Evolutionary conservation across 1,140 invertebrate genomes (phyloP).

Genomic region (Ceratina australensis): DNA sequence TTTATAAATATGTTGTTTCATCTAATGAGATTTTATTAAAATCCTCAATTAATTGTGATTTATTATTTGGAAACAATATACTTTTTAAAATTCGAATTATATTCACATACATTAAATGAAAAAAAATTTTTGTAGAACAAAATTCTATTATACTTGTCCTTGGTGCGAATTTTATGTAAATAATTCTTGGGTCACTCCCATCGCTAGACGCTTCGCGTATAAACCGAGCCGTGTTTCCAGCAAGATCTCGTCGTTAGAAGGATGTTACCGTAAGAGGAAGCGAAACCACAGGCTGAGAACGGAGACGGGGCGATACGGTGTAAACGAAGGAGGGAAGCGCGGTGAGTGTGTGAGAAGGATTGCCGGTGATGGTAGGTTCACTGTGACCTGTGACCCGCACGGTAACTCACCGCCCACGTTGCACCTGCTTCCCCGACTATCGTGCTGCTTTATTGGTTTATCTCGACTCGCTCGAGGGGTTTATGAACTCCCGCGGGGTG

Average conservation of each 20-base stretch:
- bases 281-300: background rate
- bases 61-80: too few species aligned
- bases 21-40: constrained; percentile 17
- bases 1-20: background rate
- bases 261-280: constrained; percentile 47
- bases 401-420: constrained; percentile 77
- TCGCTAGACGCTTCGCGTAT: constrained; percentile 3
- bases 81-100: too few species aligned
- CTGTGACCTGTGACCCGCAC: constrained; percentile 73
- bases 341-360: constrained; percentile 66
- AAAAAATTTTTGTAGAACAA: too few species aligned
- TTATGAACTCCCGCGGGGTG: constrained; percentile 58
- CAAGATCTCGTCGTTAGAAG: constrained; percentile 59
- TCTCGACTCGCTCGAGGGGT: constrained; percentile 60
- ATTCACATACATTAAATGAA: too few species aligned
- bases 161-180: too few species aligned
- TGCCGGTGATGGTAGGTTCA: constrained; percentile 65
- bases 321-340: constrained; percentile 48
- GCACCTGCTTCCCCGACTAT: constrained; percentile 73
- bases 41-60: constrained; percentile 34
- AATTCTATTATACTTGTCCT: too few species aligned
- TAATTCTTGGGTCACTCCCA: background rate
- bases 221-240: constrained; percentile 42
- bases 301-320: too few species aligned
- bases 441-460: constrained; percentile 76